These are phyloP conservation scores for Acrocyrtus sp. DNA, from an alignment of 2,888 invertebrate species.

Conservation along the genomic window DNA sequence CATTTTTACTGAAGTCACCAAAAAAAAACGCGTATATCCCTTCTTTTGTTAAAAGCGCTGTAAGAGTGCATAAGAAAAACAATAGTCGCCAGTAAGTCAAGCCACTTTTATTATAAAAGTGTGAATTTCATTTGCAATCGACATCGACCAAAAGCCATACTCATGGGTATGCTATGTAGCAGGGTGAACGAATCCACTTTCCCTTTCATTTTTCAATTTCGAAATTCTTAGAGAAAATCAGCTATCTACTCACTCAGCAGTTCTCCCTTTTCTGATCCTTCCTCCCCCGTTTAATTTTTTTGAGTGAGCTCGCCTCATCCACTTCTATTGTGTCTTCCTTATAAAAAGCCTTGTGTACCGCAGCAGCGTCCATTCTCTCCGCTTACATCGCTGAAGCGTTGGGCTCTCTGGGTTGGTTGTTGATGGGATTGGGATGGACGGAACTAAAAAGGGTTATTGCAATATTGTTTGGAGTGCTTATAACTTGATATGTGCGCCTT, in stretches of 20 bases:
- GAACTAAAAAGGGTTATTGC: constrained; percentile 10
- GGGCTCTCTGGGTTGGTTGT: neutral
- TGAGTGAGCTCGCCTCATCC: no score
- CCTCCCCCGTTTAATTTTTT: no score
- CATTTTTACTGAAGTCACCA: no score
- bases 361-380: neutral
- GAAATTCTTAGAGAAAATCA: constrained; percentile 10
- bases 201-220: constrained; percentile 13
- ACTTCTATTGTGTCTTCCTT: no score
- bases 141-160: no score
- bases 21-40: neutral
- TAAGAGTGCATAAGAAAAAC: neutral
- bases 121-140: no score
- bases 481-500: no score
- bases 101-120: neutral
- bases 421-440: neutral
- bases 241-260: neutral
- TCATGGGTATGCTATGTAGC: no score
- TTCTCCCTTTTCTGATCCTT: neutral
- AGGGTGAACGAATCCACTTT: constrained; percentile 19
- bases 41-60: no score
- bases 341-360: no score
- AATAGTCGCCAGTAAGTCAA: no score
- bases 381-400: neutral
- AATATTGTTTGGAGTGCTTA: neutral